Percentiles rank a stretch among this genome's conserved stretches.
Evolutionary conservation across 2,113 vertebrate genomes (phyloP).

Genomic region (Hydropotes inermis): DNA sequence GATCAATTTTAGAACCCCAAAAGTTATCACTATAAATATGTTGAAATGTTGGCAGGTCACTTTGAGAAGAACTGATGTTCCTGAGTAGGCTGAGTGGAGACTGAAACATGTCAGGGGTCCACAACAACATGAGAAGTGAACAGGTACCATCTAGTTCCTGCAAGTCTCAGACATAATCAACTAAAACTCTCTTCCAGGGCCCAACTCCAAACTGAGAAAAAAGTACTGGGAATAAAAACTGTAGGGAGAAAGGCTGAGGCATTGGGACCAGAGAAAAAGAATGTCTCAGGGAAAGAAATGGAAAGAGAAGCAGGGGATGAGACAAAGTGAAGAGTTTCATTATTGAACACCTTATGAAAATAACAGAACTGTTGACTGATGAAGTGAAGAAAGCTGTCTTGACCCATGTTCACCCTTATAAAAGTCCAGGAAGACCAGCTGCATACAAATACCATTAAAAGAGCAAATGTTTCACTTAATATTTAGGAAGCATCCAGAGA

Average conservation of each 20-base stretch:
- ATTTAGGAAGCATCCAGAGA: not conserved
- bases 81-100: not conserved
- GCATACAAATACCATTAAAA: not conserved
- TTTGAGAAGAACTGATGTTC: not conserved
- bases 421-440: not conserved
- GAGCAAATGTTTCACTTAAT: not conserved
- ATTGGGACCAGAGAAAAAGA: not conserved
- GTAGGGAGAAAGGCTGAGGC: not conserved
- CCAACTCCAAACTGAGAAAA: not conserved
- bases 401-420: not conserved
- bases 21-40: not conserved
- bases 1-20: not conserved
- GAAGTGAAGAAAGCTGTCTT: not conserved
- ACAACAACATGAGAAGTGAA: not conserved
- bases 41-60: not conserved
- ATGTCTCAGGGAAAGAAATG: not conserved
- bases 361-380: not conserved
- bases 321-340: not conserved
- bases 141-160: not conserved
- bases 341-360: not conserved
- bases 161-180: not conserved
- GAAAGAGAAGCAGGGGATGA: not conserved
- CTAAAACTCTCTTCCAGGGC: not conserved
- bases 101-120: not conserved
- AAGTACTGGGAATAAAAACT: too few relatives aligned